phyloP scores from a whole-genome alignment of 2,113 vertebrate genomes.

The Tragelaphus imberbis region DNA sequence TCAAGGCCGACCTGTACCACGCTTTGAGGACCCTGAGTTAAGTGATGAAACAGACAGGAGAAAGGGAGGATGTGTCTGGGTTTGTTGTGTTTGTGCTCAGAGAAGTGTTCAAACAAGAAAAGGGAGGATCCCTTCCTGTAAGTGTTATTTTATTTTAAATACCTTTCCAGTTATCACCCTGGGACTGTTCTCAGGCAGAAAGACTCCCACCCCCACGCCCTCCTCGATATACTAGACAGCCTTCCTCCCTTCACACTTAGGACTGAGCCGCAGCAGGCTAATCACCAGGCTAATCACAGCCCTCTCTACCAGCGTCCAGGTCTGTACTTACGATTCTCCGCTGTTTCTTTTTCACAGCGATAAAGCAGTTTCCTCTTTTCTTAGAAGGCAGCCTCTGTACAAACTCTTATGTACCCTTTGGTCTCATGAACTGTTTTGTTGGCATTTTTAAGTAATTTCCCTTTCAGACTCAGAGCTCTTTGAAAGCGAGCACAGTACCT shows the following conservation, averaged over 20 bases:
- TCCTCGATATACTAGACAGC: neutral
- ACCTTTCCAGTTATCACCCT: slow-evolving; percentile 46
- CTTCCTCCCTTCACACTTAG: neutral
- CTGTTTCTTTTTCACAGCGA: neutral
- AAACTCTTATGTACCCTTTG: neutral
- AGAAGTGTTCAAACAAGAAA: slow-evolving; percentile 57
- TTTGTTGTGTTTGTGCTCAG: neutral
- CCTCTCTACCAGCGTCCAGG: neutral
- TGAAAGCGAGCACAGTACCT: neutral
- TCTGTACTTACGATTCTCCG: neutral
- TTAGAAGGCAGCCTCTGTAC: slow-evolving; percentile 9
- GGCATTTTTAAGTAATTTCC: neutral
- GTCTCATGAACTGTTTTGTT: neutral
- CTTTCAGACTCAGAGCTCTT: neutral
- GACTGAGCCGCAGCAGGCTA: neutral
- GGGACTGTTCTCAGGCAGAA: slow-evolving; percentile 18
- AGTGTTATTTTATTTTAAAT: slow-evolving; percentile 41
- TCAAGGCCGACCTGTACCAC: neutral
- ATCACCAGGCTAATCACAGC: neutral
- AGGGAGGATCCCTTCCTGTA: slow-evolving; percentile 43
- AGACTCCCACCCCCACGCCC: neutral
- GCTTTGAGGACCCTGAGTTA: neutral
- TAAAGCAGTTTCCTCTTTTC: slow-evolving; percentile 39
- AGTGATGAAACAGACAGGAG: neutral
- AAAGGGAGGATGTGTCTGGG: neutral